Conservation (phyloP, 2,797 vertebrate species). For the Carduelis carduelis region DNA sequence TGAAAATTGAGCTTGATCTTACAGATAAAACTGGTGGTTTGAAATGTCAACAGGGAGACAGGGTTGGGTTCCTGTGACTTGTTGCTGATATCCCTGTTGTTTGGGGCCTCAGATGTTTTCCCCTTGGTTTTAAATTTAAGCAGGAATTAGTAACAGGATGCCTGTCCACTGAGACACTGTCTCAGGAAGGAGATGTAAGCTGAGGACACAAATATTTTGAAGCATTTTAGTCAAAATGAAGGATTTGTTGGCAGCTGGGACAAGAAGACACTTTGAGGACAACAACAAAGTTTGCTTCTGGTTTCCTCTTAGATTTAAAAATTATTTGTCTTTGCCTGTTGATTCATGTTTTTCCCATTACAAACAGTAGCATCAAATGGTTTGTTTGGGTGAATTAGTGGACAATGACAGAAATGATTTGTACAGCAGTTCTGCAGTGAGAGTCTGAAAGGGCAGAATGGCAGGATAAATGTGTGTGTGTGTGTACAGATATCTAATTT, state of each 20-base stretch:
- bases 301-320: conserved; percentile 58
- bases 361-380: conserved; percentile 35
- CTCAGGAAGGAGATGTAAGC: conserved; percentile 60
- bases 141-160: conserved; percentile 49
- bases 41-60: background rate
- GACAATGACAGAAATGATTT: conserved; percentile 11
- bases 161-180: conserved; percentile 69
- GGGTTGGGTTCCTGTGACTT: background rate
- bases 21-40: background rate
- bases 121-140: conserved; percentile 22
- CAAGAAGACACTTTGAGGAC: background rate
- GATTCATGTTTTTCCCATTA: conserved; percentile 58
- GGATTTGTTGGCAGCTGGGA: conserved; percentile 33
- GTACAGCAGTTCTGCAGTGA: background rate
- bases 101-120: background rate
- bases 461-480: background rate
- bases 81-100: background rate
- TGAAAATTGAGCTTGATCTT: background rate
- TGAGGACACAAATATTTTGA: conserved; percentile 58
- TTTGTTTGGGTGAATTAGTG: conserved; percentile 20
- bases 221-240: conserved; percentile 51
- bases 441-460: background rate
- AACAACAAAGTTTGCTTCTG: conserved; percentile 27
- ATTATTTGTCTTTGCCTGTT: background rate
- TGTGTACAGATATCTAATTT: background rate